Evolutionary conservation across 2,113 vertebrate species (phyloP).

Genomic region (Zapornia atra): DNA sequence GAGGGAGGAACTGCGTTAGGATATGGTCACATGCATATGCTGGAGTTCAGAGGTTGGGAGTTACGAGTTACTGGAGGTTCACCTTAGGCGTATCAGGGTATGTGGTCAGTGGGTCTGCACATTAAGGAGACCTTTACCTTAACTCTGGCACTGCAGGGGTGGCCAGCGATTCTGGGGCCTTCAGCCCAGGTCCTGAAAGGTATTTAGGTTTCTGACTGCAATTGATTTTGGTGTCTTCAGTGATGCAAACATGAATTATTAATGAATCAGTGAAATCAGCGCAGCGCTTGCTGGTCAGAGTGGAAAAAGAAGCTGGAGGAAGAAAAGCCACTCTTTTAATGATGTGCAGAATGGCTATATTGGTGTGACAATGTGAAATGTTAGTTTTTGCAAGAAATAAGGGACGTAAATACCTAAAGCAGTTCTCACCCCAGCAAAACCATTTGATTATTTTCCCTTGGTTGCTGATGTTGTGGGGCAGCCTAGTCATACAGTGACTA

Average conservation of each 20-base stretch:
- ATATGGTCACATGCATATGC: fast-evolving
- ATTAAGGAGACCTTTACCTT: neutral
- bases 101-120: neutral
- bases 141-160: neutral
- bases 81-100: neutral
- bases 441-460: neutral
- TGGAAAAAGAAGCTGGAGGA: neutral
- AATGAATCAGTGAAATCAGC: neutral
- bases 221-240: neutral
- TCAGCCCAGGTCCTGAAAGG: neutral
- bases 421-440: neutral
- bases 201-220: neutral
- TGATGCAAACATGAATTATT: neutral
- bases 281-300: neutral
- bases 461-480: neutral
- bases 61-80: neutral
- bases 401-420: neutral
- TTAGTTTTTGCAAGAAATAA: neutral
- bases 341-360: neutral
- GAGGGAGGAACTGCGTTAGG: neutral
- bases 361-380: neutral
- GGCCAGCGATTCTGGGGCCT: neutral
- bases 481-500: neutral
- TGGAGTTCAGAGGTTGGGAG: neutral
- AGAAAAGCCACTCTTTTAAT: neutral